Percentiles rank a stretch among this genome's conserved stretches.
phyloP scores from a whole-genome alignment of 2,888 invertebrate genomes.

The Agrypnus murinus region DNA sequence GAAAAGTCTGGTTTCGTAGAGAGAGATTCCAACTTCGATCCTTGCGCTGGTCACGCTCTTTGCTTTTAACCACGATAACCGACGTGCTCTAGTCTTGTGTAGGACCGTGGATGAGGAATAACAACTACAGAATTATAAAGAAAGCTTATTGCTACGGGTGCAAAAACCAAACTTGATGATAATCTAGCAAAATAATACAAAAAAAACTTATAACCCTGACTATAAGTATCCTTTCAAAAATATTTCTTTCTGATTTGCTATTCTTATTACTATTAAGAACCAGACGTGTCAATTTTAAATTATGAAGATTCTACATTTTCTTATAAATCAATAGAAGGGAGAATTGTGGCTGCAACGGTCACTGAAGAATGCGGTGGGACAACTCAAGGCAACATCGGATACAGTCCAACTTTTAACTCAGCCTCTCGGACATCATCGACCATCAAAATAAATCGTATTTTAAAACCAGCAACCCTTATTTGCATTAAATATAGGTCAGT shows the following conservation, averaged over 20 bases:
- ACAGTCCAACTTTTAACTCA: slow-evolving; percentile 36
- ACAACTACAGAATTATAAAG: slow-evolving; percentile 12
- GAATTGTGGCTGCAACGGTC: slow-evolving; percentile 58
- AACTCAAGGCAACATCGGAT: slow-evolving; percentile 45
- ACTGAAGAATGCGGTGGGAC: slow-evolving; percentile 61
- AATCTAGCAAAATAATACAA: too few relatives aligned
- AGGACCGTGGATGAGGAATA: slow-evolving; percentile 16
- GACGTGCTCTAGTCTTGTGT: slow-evolving; percentile 1
- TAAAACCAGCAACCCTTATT: slow-evolving; percentile 48
- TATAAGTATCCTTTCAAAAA: too few relatives aligned
- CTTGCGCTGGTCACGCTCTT: slow-evolving; percentile 19
- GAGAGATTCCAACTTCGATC: slow-evolving; percentile 15
- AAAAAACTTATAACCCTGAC: too few relatives aligned
- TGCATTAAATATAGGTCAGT: slow-evolving; percentile 56
- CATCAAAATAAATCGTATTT: slow-evolving; percentile 48
- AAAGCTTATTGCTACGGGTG: too few relatives aligned
- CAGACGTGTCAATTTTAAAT: too few relatives aligned
- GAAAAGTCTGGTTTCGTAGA: not conserved
- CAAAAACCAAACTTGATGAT: too few relatives aligned
- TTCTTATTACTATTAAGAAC: too few relatives aligned
- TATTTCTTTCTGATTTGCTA: too few relatives aligned
- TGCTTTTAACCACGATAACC: not conserved
- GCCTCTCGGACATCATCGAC: slow-evolving; percentile 45
- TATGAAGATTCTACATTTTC: not conserved
- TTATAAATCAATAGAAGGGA: not conserved